Percentiles rank a stretch among this genome's conserved stretches.
Evolutionary conservation across 2,797 vertebrate genomes (phyloP).

Genomic region (Luscinia megarhynchos): DNA sequence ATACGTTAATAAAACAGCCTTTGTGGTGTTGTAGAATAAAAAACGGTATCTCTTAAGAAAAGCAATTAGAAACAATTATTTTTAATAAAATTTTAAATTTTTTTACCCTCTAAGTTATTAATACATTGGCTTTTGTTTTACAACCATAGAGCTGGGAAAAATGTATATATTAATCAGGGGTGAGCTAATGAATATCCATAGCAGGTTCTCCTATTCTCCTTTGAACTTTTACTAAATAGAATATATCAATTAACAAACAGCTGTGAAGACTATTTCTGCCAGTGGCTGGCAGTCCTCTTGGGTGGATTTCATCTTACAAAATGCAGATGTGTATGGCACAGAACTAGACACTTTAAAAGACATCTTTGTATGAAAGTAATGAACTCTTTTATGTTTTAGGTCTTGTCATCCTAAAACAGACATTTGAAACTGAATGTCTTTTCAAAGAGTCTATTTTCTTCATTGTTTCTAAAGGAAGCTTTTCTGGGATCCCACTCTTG

Average conservation of each 20-base stretch:
- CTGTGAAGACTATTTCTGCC: background rate
- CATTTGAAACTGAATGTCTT: background rate
- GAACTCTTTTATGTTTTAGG: background rate
- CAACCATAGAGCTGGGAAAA: background rate
- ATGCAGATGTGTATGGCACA: background rate
- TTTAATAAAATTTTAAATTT: background rate
- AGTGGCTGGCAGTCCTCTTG: background rate
- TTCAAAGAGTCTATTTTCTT: background rate
- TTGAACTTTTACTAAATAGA: background rate
- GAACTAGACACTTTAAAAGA: background rate
- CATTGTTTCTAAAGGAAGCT: background rate
- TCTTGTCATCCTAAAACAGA: background rate
- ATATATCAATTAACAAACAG: background rate
- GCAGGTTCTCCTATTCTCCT: background rate
- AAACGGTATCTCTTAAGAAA: background rate
- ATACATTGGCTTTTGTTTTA: background rate
- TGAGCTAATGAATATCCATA: background rate
- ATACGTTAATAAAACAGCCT: background rate
- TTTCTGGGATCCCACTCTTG: background rate
- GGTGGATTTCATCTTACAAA: background rate
- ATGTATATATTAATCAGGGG: background rate
- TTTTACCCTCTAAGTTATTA: background rate
- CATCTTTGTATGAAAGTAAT: background rate
- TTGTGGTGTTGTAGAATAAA: background rate
- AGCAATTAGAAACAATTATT: background rate